phyloP scores from a whole-genome alignment of 1,140 invertebrate genomes.

The Araneus ventricosus region DNA sequence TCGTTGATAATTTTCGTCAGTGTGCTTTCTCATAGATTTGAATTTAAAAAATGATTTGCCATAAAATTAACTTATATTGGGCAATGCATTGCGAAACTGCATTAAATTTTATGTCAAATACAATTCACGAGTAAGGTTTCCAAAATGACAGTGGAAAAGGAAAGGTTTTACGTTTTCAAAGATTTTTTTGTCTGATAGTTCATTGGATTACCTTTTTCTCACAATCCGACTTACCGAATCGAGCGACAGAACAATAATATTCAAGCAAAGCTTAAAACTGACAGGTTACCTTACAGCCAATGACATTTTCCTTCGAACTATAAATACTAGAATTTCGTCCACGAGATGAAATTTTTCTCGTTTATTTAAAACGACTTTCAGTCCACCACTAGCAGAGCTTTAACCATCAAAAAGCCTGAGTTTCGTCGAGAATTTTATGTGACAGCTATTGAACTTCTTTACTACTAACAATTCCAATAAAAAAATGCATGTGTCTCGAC shows the following conservation, averaged over 20 bases:
- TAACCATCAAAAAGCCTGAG: neutral
- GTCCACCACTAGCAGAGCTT: neutral
- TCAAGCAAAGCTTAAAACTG: neutral
- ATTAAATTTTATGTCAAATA: too few relatives aligned
- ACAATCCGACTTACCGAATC: neutral
- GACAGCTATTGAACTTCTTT: constrained; percentile 1
- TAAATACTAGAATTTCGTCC: neutral
- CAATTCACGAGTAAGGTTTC: too few relatives aligned
- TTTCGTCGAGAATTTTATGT: neutral
- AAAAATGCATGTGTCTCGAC: neutral
- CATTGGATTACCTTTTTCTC: neutral
- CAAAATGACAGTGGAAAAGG: neutral
- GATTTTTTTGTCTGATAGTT: neutral
- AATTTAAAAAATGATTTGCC: too few relatives aligned
- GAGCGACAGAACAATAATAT: neutral
- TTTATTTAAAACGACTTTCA: neutral
- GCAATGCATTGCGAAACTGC: too few relatives aligned
- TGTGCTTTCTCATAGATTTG: too few relatives aligned
- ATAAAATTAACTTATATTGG: too few relatives aligned
- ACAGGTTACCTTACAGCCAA: neutral
- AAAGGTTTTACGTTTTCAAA: neutral
- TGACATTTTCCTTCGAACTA: neutral
- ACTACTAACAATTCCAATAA: neutral
- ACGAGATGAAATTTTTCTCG: neutral
- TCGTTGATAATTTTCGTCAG: too few relatives aligned